phyloP scores from a whole-genome alignment of 2,888 invertebrate genomes.

The Mayetiola destructor region DNA sequence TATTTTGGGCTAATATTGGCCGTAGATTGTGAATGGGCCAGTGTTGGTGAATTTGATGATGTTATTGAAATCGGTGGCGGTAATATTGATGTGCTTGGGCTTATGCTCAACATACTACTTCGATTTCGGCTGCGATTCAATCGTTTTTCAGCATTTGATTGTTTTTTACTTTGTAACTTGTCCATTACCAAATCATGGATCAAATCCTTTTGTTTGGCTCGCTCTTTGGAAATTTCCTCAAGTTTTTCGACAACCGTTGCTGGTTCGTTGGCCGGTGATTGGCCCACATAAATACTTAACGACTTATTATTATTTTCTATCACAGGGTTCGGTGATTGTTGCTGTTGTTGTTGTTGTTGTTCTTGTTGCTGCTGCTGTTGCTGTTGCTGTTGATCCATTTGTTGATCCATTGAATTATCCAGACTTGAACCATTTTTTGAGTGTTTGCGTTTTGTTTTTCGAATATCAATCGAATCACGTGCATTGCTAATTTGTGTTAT shows the following conservation, averaged over 20 bases:
- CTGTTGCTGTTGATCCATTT: background rate
- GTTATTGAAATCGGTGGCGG: background rate
- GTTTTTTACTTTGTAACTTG: slow-evolving; percentile 53
- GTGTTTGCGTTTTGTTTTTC: slow-evolving; percentile 41
- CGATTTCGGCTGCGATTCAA: slow-evolving; percentile 45
- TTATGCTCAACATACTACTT: slow-evolving; percentile 1
- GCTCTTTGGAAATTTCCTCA: slow-evolving; percentile 62
- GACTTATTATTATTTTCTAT: slow-evolving; percentile 26
- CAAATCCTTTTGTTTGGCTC: slow-evolving; percentile 68
- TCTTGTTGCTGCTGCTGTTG: slow-evolving; percentile 12
- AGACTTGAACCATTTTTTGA: slow-evolving; percentile 33
- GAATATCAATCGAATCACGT: slow-evolving; percentile 50
- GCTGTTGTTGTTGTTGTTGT: slow-evolving; percentile 14
- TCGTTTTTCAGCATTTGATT: slow-evolving; percentile 44
- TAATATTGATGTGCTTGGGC: background rate
- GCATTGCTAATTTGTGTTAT: slow-evolving; percentile 55
- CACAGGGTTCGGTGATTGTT: slow-evolving; percentile 23
- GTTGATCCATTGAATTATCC: slow-evolving; percentile 9
- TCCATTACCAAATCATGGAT: slow-evolving; percentile 73
- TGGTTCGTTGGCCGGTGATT: slow-evolving; percentile 23
- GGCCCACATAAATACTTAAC: slow-evolving; percentile 18
- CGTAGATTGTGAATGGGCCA: background rate
- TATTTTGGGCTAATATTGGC: background rate
- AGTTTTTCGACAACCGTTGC: slow-evolving; percentile 50
- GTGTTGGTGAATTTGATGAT: background rate